Evolutionary conservation across 2,888 invertebrate genomes (phyloP).

Genomic region (Mesopsocus fuscifrons): DNA sequence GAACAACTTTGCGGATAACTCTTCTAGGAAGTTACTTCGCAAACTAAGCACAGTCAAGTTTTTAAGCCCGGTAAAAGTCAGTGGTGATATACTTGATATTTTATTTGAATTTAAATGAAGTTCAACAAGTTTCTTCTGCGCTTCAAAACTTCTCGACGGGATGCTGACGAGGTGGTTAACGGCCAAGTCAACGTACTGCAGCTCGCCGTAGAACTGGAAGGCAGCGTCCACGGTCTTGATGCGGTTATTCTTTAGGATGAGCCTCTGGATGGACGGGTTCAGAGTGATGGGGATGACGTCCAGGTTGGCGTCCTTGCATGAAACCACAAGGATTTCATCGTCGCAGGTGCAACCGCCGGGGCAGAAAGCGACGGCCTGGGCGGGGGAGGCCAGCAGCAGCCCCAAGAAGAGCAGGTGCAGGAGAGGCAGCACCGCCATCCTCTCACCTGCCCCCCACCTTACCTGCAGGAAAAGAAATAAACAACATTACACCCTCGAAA

Average conservation of each 20-base stretch:
- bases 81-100: conserved; percentile 58
- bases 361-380: conserved; percentile 51
- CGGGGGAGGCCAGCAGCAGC: conserved; percentile 20
- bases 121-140: conserved; percentile 64
- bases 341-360: conserved; percentile 78
- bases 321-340: conserved; percentile 72
- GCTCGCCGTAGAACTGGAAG: conserved; percentile 71
- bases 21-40: conserved; percentile 62
- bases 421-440: conserved; percentile 9
- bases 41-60: conserved; percentile 63
- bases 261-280: conserved; percentile 73
- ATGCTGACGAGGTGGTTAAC: conserved; percentile 69
- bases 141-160: conserved; percentile 56
- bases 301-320: conserved; percentile 67
- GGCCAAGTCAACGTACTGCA: conserved; percentile 69
- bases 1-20: conserved; percentile 54
- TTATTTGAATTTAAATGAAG: conserved; percentile 71
- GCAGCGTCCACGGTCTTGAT: conserved; percentile 71
- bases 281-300: conserved; percentile 80
- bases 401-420: conserved; percentile 11
- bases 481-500: not conserved
- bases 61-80: conserved; percentile 58
- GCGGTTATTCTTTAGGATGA: conserved; percentile 67
- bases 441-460: conserved; percentile 7
- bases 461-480: conserved; percentile 1